A percentile compares a stretch with the other conserved stretches of the same genome.
Conservation (phyloP, 2,797 vertebrate genomes). For the Chrysocyon brachyurus region DNA sequence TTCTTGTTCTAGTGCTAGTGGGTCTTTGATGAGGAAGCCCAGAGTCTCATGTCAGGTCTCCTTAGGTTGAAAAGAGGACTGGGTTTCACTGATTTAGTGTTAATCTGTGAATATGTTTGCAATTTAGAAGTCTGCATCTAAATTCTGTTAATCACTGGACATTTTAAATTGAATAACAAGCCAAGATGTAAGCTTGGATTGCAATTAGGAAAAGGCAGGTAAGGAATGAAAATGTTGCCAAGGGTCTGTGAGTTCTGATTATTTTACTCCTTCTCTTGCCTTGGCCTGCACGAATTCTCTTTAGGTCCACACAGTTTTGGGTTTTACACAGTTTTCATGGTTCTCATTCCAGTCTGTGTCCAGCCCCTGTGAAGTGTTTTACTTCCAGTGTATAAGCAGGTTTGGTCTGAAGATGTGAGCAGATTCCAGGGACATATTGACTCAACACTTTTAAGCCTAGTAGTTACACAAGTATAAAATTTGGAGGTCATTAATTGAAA, state of each 20-base stretch:
- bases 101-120: conserved; percentile 73
- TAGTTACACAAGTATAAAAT: background rate
- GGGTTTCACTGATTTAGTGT: conserved; percentile 26
- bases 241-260: background rate
- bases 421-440: conserved; percentile 59
- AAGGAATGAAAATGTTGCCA: background rate
- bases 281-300: background rate
- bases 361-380: conserved; percentile 63
- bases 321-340: conserved; percentile 40
- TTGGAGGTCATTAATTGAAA: conserved; percentile 76
- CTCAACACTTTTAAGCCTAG: conserved; percentile 25
- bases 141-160: conserved; percentile 28
- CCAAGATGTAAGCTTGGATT: background rate
- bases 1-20: background rate
- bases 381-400: background rate
- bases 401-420: conserved; percentile 52
- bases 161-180: conserved; percentile 63
- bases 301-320: background rate
- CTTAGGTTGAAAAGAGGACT: background rate
- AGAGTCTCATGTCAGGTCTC: background rate
- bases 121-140: conserved; percentile 61
- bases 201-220: conserved; percentile 11
- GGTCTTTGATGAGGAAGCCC: background rate
- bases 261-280: background rate
- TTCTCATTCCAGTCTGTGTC: conserved; percentile 53